These are phyloP conservation scores for Craniophora ligustri DNA, from an alignment of 2,888 invertebrate genomes.

Conservation along the genomic window DNA sequence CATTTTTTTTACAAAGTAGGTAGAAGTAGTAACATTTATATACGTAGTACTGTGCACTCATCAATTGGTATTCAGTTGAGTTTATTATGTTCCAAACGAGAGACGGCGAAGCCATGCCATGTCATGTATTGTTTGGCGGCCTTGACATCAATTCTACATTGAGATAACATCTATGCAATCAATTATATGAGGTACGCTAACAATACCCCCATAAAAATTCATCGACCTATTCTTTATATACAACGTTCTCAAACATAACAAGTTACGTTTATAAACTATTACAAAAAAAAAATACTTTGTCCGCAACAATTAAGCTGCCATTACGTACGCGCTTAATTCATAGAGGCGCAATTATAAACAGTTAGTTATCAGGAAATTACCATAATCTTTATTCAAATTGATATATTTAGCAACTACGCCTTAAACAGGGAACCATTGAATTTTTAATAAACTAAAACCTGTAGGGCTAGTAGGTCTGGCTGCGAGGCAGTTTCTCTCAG, in stretches of 20 bases:
- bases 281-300: no score
- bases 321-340: constrained; percentile 32
- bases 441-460: constrained; percentile 51
- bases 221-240: constrained; percentile 52
- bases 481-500: constrained; percentile 53
- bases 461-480: constrained; percentile 42
- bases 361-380: constrained; percentile 45
- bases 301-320: constrained; percentile 37
- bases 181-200: constrained; percentile 74
- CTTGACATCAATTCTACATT: constrained; percentile 80
- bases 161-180: constrained; percentile 79
- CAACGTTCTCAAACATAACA: constrained; percentile 41
- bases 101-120: constrained; percentile 61
- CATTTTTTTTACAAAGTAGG: no score
- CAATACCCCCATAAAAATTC: constrained; percentile 73
- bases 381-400: constrained; percentile 45
- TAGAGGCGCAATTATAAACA: constrained; percentile 26
- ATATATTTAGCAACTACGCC: constrained; percentile 27
- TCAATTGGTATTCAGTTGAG: constrained; percentile 56
- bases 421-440: constrained; percentile 38
- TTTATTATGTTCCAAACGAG: constrained; percentile 59
- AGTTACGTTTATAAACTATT: background rate
- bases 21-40: no score
- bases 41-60: background rate
- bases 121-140: constrained; percentile 70